Evolutionary conservation across 2,888 invertebrate species (phyloP), one percentile per base, ranked within the genome.

Genomic region (Pollenia amentaria): DNA sequence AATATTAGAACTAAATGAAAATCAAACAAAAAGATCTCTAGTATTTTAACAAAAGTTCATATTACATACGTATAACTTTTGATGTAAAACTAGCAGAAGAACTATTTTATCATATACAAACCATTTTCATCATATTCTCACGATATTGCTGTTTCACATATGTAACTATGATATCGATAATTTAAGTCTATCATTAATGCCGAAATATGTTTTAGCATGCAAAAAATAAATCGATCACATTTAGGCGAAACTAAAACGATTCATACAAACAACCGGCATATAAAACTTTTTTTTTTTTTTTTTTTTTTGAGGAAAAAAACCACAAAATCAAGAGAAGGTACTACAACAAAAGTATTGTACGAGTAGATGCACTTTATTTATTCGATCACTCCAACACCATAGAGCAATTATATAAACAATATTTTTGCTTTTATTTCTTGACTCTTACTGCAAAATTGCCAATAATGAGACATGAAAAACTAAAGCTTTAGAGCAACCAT

Each of bases 391-490:
- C 73, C 78, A 72, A 87, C 77, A 87, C 84, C 80, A 84, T 73
- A 42, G 21, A 78, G 69, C 87, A 87, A 80, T 87, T 87, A 85
- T 80, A 69, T 72, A 16, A 80, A 46, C 72, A 85, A 89, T 87
- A 85, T 46, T 80, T 51, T 51, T 78, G 16, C 8, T 64, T 51
- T 65, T 65, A 29, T 73, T 80, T 69, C 55, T 78, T 16, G 65
- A 69, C 77, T 73, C 12, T 87, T 89, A 89, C 89, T 90, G 89
- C 88, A 88, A 92, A 92, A 92, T 92, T 91, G 90, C 90, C 90
- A 90, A 92, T 92, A 92, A 92, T 92, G 91, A 91, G 92, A 91
- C 92, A 92, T 91, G 91, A 91, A 91, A 75, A 91, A 90, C 90
- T 90, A 72, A 86, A 83, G 91, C 90, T 91, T 90, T 91, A 90